Base-by-base conservation (phyloP, 2,113 vertebrate genomes). In the Ictalurus furcatus region DNA sequence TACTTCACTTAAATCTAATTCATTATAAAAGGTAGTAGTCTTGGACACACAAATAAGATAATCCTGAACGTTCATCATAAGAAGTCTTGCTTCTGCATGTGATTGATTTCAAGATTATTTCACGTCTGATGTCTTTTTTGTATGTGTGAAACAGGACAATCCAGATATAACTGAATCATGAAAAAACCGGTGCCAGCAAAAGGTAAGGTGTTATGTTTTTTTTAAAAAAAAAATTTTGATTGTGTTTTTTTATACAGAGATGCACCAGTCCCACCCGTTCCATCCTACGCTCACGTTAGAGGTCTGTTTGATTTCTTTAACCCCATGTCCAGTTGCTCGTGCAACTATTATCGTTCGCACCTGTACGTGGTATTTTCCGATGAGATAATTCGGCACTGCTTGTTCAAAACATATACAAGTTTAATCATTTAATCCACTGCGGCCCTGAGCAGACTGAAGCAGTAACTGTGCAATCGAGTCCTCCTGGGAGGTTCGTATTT, bases 111-210 rank as follows among this genome's bases (percentile, higher is more conserved):
- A 7, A n/a, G 76, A 54, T 79, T 78, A 52, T 52, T 79, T 79
- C 12, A n/a, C 6, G 1, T 56, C 52, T 81, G 52, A 19, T 30
- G 52, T n/a, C 1, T 30, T 23, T 81, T 78, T 44, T 44, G 40
- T 52, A 83, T 83, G 76, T 85, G 37, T 84, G 63, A 83, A 63
- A 93, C 90, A 93, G 93, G 52, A 44, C 79, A 91, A 87, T 74
- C 67, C 91, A 93, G 89, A 91, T 93, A 92, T 90, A 91, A 85
- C 94, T 95, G 91, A 96, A 97, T 93, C 95, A 97, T 99, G 97
- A 97, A 97, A 97, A 98, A 98, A 91, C 97, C 97, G 89, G 96
- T 97, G 92, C 96, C 95, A 94, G 97, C 96, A 82, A 98, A 97
- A 97, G 97, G 97, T 99, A 95, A 95, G 91, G 88, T 79, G 21